Percentiles rank a stretch among this genome's conserved stretches.
These are phyloP conservation scores for Euplagia quadripunctaria DNA, from an alignment of 2,888 invertebrate genomes.

Conservation along the genomic window DNA sequence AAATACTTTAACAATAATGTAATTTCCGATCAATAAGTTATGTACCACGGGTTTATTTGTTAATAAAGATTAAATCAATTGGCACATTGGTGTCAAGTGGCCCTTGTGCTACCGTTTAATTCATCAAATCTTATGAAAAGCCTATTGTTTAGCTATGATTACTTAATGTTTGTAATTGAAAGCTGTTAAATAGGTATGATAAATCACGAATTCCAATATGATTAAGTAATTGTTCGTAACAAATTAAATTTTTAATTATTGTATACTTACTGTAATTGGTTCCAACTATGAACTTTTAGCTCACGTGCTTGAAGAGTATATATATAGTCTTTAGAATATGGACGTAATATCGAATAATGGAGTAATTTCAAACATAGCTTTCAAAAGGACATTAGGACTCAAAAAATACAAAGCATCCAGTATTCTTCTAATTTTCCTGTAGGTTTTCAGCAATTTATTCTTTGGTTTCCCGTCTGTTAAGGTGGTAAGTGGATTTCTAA, in stretches of 20 bases:
- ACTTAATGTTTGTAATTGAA: conserved; percentile 18
- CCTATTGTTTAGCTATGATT: conserved; percentile 42
- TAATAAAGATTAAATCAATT: background rate
- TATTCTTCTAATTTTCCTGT: no score
- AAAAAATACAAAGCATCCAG: no score
- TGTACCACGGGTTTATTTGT: background rate
- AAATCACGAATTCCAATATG: background rate
- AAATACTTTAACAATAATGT: background rate
- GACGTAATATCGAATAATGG: no score
- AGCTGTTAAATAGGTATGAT: background rate
- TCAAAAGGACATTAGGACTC: no score
- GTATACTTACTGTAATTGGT: no score
- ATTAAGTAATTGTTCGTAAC: background rate
- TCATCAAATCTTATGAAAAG: conserved; percentile 27
- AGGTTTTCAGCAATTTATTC: no score
- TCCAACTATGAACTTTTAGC: no score
- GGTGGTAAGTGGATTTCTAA: no score
- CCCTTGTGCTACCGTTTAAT: conserved; percentile 31
- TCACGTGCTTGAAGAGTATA: no score
- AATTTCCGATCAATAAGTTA: background rate
- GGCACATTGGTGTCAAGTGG: conserved; percentile 47
- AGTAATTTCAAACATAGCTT: no score
- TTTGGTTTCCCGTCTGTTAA: no score
- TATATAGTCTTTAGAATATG: no score
- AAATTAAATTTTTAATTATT: background rate